A percentile compares a stretch with the other conserved stretches of the same genome.
These are phyloP conservation scores for Heteropelma amictum DNA, from an alignment of 2,888 invertebrate genomes.

Conservation along the genomic window DNA sequence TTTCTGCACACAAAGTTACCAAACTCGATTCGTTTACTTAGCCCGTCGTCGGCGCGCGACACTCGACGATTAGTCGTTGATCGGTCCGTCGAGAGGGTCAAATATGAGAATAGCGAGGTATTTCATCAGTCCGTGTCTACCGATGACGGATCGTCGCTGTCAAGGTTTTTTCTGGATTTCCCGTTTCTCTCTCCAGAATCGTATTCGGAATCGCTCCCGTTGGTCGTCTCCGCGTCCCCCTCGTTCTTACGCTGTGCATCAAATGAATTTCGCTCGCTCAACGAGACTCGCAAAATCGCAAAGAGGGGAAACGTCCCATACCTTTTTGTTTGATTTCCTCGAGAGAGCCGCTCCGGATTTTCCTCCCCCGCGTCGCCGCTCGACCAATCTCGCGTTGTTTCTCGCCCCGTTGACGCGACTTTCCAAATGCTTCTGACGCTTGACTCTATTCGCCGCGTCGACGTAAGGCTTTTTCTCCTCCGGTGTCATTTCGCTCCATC, in stretches of 20 bases:
- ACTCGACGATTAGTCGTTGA: too few species aligned
- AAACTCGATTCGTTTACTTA: too few species aligned
- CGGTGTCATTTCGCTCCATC: slow-evolving; percentile 66
- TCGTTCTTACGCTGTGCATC: background rate
- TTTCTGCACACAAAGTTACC: too few species aligned
- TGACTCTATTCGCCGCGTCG: slow-evolving; percentile 64
- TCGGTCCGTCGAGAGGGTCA: too few species aligned
- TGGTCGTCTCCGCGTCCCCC: slow-evolving; percentile 12
- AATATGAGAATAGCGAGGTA: too few species aligned
- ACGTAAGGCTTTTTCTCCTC: slow-evolving; percentile 68
- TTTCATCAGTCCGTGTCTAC: slow-evolving; percentile 39
- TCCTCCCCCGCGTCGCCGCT: too few species aligned
- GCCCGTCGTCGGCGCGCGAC: too few species aligned
- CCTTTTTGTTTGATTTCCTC: slow-evolving; percentile 53
- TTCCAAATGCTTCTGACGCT: slow-evolving; percentile 52
- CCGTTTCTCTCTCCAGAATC: slow-evolving; percentile 51
- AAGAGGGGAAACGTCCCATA: too few species aligned
- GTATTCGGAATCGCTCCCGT: slow-evolving; percentile 55
- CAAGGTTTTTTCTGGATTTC: slow-evolving; percentile 53
- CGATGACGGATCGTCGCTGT: slow-evolving; percentile 52
- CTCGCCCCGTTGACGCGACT: slow-evolving; percentile 9
- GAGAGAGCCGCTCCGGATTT: slow-evolving; percentile 50
- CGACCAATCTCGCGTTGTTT: too few species aligned
- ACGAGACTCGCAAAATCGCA: slow-evolving; percentile 19
- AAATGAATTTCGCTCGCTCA: background rate